phyloP scores from a whole-genome alignment of 37 sponge, comb jelly and placozoan genomes.

The Chondrosia reniformis region DNA sequence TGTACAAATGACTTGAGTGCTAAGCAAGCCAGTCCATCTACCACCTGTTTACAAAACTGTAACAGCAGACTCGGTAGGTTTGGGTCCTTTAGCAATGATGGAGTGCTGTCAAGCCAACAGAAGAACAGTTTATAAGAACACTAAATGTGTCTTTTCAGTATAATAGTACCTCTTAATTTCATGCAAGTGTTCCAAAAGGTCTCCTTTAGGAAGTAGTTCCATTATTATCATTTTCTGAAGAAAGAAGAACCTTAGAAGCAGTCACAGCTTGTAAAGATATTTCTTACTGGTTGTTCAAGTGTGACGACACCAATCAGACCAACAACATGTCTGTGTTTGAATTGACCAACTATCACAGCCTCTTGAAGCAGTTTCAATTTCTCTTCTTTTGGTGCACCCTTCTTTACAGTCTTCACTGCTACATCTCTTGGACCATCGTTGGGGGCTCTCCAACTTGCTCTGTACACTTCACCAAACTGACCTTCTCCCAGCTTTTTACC shows the following conservation, averaged over 20 bases:
- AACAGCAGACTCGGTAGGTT: constrained; percentile 19
- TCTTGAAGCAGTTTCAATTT: neutral
- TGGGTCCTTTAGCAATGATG: neutral
- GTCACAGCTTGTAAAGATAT: neutral
- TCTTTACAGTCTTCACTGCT: constrained; percentile 10
- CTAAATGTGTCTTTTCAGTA: no score
- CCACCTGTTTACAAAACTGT: constrained; percentile 26
- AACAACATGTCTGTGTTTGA: constrained; percentile 11
- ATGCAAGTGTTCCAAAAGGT: neutral
- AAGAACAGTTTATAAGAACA: no score
- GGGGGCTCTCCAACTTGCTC: neutral
- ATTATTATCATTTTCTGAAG: constrained; percentile 14
- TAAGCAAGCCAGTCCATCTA: constrained; percentile 10
- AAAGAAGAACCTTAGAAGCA: neutral
- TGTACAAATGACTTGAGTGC: constrained; percentile 18
- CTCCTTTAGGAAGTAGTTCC: constrained; percentile 16
- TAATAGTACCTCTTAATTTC: no score
- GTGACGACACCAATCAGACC: neutral
- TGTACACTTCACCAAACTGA: constrained; percentile 18
- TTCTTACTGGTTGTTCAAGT: neutral
- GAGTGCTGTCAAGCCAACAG: no score
- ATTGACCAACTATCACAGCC: neutral
- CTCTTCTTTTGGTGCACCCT: constrained; percentile 12
- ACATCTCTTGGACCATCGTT: neutral
- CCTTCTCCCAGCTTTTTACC: neutral